Base-by-base conservation (phyloP, 2,888 invertebrate genomes). In the Agrenia bidenticulata region DNA sequence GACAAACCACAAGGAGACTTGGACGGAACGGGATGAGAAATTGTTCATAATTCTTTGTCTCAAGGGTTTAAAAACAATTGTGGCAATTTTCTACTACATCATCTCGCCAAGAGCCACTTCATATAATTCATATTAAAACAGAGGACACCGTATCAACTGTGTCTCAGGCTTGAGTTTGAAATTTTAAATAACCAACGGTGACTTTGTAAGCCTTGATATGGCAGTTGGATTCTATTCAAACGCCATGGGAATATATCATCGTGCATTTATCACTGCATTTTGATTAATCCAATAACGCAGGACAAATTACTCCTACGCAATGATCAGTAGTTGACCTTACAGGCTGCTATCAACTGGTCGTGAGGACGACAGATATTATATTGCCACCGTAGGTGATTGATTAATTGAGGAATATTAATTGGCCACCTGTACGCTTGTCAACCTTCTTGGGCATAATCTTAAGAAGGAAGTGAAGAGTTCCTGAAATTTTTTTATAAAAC, bases 241-340 rank as follows among this genome's bases (percentile, higher is more conserved):
- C 45, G 15, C 45, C n/a, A 45, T n/a, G 19, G 45, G 45, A 45
- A 45, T 45, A 45, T 45, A 45, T 45, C 45, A 45, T 45, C 45
- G n/a, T 5, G n/a, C n/a, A 45, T 5, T 19, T 45, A 5, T 5
- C 45, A 45, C 4, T 5, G 45, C 5, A 5, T 45, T 17, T 45
- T 45, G n/a, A 45, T 45, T 15, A 45, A 45, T 17, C 5, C 19
- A 11, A 45, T 11, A 19, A 45, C 19, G 9, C 5, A 45, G 5
- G 19, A 19, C 15, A 17, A 45, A 17, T 45, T 17, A 45, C 45
- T 5, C 45, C 45, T 45, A 45, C 45, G 45, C 45, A 45, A 45
- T 45, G 45, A 45, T 17, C 15, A 45, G n/a, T 45, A 9, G 9
- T 32, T 32, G n/a, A n/a, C n/a, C n/a, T n/a, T n/a, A n/a, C n/a